A percentile compares a stretch with the other conserved stretches of the same genome.
Conservation (phyloP, 1,140 invertebrate species). For the Musca domestica region DNA sequence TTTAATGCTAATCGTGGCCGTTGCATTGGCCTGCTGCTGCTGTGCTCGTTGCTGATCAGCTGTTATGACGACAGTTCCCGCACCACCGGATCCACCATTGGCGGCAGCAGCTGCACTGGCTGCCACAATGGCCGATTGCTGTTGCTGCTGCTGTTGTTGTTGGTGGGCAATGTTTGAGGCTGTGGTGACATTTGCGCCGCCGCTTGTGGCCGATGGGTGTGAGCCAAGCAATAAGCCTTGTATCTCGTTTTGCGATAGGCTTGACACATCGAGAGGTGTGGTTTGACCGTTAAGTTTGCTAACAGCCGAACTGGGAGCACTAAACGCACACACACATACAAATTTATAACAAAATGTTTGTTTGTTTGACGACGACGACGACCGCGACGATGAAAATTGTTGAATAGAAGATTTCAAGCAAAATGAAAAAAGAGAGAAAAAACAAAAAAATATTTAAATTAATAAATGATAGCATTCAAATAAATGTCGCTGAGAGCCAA, state of each 20-base stretch:
- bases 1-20: slow-evolving; percentile 51
- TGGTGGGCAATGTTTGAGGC: slow-evolving; percentile 37
- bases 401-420: slow-evolving; percentile 17
- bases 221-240: slow-evolving; percentile 54
- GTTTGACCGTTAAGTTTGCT: slow-evolving; percentile 53
- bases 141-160: slow-evolving; percentile 26
- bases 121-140: slow-evolving; percentile 31
- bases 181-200: slow-evolving; percentile 33
- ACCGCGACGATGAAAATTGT: slow-evolving; percentile 22
- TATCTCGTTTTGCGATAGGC: slow-evolving; percentile 55
- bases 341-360: not conserved
- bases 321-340: slow-evolving; percentile 12
- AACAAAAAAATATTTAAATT: slow-evolving; percentile 19
- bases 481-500: no score
- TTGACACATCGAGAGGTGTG: slow-evolving; percentile 54
- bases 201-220: slow-evolving; percentile 46
- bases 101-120: slow-evolving; percentile 44
- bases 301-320: slow-evolving; percentile 33
- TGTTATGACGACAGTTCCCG: slow-evolving; percentile 44
- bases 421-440: slow-evolving; percentile 13
- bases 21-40: slow-evolving; percentile 38
- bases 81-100: slow-evolving; percentile 38
- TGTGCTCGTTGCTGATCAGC: slow-evolving; percentile 33
- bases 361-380: slow-evolving; percentile 1
- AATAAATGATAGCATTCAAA: not conserved